Evolutionary conservation across 1,140 invertebrate species (phyloP), one percentile per base, ranked within the genome.

Genomic region (Diorhabda carinulata): DNA sequence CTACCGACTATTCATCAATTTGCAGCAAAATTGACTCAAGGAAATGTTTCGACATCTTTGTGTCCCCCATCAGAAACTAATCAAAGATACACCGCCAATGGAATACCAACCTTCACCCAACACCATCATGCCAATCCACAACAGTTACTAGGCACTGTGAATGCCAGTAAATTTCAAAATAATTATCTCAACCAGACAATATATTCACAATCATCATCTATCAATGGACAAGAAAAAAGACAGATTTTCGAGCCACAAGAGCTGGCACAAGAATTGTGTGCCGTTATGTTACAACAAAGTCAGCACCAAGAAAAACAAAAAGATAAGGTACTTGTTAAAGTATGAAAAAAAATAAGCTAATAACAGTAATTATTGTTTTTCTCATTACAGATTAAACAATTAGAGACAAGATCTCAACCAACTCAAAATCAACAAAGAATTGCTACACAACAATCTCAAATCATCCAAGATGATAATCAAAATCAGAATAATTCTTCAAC

Each of bases 1-100:
- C 86, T 88, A 77, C 86, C 87, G 60, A 85, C 85, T 67, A 88
- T 88, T 70, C 87, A 88, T 80, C 87, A 88, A 76, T 88, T 88
- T 74, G 83, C 86, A 3, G 82, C 82, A 25, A 83, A 83, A 75
- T 82, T 83, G 67, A 67, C 83, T 57, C 85, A 86, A 74, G 83
- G 86, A 72, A 83, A 83, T 69, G 79, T 81, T 47, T 66, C 72
- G n/a, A 74, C 66, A 8, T n/a, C 69, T 10, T 69, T 77, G n/a
- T 74, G 74, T 40, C 71, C 73, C 59, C 64, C 70, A 68, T 72
- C 73, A 61, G 77, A 79, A 52, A 74, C 76, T 52, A 76, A 76
- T 64, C 73, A 72, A 69, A 76, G 79, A 58, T 81, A 81, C 70
- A 79, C 80, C 9, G 77, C 79, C 5, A 80, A 81, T 73, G 78